These are phyloP conservation scores for Anas platyrhynchos DNA, from an alignment of 2,113 vertebrate species.

Conservation along the genomic window DNA sequence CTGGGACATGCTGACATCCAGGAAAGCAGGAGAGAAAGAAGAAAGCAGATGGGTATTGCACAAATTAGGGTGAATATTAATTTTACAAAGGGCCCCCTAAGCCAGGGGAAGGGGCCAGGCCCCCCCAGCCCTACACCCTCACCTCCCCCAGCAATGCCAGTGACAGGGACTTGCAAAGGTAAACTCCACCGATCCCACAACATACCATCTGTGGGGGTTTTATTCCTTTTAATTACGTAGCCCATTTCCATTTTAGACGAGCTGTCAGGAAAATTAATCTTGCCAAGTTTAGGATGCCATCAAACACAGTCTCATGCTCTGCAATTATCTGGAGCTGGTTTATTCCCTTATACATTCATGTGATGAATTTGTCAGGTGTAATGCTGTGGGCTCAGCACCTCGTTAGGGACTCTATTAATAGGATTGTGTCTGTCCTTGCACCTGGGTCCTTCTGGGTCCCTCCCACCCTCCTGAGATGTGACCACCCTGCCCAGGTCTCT, in stretches of 20 bases:
- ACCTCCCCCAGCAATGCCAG: too few relatives aligned
- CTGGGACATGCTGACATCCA: background rate
- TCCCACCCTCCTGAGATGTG: background rate
- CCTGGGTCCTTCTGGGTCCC: background rate
- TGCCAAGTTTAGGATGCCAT: background rate
- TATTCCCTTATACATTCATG: background rate
- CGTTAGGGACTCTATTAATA: background rate
- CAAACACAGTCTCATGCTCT: background rate
- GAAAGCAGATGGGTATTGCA: background rate
- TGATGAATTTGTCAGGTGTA: background rate
- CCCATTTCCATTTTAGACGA: slow-evolving; percentile 12
- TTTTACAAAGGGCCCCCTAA: background rate
- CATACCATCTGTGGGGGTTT: background rate
- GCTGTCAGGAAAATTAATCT: slow-evolving; percentile 17
- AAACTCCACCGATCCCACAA: rapidly evolving
- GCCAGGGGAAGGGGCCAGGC: background rate
- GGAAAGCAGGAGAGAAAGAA: background rate
- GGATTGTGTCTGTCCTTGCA: background rate
- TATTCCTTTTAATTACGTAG: background rate
- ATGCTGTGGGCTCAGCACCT: background rate
- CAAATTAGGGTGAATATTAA: too few relatives aligned
- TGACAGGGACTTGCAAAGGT: background rate
- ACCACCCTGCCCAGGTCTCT: background rate
- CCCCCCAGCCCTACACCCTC: background rate
- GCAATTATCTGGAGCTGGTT: background rate